Evolutionary conservation across 2,797 vertebrate genomes (phyloP).

Genomic region (Notolepis coatsorum): DNA sequence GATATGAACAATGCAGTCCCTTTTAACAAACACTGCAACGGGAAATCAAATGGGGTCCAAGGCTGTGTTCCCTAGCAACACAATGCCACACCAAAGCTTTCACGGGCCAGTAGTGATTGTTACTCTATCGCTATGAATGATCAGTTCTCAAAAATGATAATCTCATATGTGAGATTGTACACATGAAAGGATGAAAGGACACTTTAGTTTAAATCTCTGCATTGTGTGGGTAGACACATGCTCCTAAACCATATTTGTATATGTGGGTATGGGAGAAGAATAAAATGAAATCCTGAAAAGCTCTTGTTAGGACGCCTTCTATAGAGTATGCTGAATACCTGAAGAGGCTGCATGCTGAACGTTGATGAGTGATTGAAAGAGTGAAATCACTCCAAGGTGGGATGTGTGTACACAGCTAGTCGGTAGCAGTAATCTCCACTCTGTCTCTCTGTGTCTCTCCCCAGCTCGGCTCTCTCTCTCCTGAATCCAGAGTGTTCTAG

Average conservation of each 20-base stretch:
- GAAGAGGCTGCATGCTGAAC: neutral
- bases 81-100: no score
- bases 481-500: slow-evolving; percentile 28
- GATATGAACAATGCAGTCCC: no score
- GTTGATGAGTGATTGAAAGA: slow-evolving; percentile 24
- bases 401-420: slow-evolving; percentile 41
- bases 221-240: neutral
- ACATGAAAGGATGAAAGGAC: no score
- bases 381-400: slow-evolving; percentile 22
- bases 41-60: no score
- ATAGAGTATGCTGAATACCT: neutral
- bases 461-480: slow-evolving; percentile 9
- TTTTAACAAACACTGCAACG: no score
- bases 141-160: no score
- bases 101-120: no score
- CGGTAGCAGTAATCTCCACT: slow-evolving; percentile 28
- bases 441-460: neutral
- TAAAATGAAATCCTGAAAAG: neutral
- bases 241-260: slow-evolving; percentile 3
- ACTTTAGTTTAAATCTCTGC: neutral
- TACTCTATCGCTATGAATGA: no score
- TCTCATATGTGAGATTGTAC: no score
- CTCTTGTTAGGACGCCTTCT: neutral
- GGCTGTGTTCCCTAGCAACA: no score
- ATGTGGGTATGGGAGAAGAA: neutral